Conservation (phyloP, 2,797 vertebrate genomes). For the Eulemur mongoz region DNA sequence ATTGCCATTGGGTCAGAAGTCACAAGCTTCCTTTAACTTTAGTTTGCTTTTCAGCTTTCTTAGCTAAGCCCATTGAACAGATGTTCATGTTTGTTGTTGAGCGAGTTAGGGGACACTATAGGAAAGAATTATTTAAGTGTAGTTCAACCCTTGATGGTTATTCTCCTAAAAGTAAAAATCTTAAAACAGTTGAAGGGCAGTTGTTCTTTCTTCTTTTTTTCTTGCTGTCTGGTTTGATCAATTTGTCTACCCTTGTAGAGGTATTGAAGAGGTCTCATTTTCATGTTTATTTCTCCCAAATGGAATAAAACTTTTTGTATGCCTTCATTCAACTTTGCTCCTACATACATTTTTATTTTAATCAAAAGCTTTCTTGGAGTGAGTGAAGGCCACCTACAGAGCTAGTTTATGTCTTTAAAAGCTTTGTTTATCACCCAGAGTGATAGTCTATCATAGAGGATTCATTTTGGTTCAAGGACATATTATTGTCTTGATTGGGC, state of each 20-base stretch:
- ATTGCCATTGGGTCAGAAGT: background rate
- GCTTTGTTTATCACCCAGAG: conserved; percentile 80
- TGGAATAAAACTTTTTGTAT: conserved; percentile 40
- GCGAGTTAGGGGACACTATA: background rate
- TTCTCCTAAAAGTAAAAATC: conserved; percentile 46
- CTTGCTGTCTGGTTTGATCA: conserved; percentile 45
- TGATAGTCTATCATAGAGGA: conserved; percentile 69
- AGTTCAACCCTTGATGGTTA: background rate
- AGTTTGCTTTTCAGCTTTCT: conserved; percentile 36
- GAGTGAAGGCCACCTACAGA: conserved; percentile 82
- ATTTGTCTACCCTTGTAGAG: conserved; percentile 1
- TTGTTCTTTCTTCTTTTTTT: conserved; percentile 23
- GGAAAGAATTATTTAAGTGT: background rate
- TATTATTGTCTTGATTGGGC: conserved; percentile 78
- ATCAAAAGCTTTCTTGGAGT: conserved; percentile 86
- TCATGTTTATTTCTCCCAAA: conserved; percentile 64
- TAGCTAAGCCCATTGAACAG: conserved; percentile 16
- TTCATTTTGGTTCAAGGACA: conserved; percentile 76
- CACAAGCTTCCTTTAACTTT: conserved; percentile 20
- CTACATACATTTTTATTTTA: conserved; percentile 81
- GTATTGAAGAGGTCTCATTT: conserved; percentile 48
- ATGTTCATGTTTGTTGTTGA: background rate
- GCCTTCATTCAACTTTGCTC: conserved; percentile 63
- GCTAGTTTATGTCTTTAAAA: conserved; percentile 82
- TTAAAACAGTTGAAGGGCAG: background rate